Percentiles rank a stretch among this genome's conserved stretches.
phyloP scores from a whole-genome alignment of 2,113 vertebrate species.

The Ptilorrhoa leucosticta region DNA sequence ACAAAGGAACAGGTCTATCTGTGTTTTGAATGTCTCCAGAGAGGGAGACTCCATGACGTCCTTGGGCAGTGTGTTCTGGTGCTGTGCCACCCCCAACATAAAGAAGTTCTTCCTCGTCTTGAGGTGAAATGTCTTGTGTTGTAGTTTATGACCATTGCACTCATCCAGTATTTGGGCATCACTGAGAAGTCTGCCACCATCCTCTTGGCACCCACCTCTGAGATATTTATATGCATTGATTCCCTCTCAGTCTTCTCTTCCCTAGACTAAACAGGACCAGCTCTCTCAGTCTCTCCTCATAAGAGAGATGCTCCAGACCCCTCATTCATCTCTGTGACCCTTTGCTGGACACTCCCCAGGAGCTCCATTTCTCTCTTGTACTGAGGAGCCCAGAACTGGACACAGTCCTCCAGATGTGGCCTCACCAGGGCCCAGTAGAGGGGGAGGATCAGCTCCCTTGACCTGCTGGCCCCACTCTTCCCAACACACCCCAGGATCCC shows the following conservation, averaged over 20 bases:
- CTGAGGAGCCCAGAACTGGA: neutral
- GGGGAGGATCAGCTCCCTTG: neutral
- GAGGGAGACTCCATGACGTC: neutral
- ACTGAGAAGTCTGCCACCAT: neutral
- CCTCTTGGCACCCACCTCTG: neutral
- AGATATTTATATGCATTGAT: neutral
- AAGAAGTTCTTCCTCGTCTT: neutral
- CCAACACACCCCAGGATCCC: neutral
- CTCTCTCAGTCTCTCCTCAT: neutral
- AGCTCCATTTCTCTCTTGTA: neutral
- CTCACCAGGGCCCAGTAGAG: neutral
- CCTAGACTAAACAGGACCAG: neutral
- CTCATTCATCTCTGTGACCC: neutral
- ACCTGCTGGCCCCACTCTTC: neutral
- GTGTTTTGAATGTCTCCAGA: neutral
- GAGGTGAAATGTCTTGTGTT: neutral
- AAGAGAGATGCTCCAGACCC: neutral
- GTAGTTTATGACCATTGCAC: neutral
- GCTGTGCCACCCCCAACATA: neutral
- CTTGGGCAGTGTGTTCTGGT: neutral
- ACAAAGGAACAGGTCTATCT: accelerated
- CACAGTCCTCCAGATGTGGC: neutral
- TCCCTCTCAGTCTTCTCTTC: neutral
- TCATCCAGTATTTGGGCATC: neutral
- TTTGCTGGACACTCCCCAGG: neutral